phyloP scores from a whole-genome alignment of 1,140 invertebrate genomes.

The Megathymus violae region DNA sequence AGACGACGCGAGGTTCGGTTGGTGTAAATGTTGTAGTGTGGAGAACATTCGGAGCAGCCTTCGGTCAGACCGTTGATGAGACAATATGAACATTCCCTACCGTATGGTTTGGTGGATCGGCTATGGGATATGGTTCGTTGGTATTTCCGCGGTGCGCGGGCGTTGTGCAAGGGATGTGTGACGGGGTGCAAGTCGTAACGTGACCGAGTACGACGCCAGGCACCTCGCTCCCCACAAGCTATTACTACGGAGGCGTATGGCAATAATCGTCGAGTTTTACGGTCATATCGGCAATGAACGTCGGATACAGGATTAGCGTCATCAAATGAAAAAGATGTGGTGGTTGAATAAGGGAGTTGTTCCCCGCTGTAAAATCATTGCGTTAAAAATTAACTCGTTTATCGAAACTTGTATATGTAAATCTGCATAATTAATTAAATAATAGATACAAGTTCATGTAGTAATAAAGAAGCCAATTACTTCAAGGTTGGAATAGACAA shows the following conservation, averaged over 20 bases:
- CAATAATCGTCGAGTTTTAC: constrained; percentile 25
- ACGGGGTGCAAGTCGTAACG: constrained; percentile 19
- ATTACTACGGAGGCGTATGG: constrained; percentile 27
- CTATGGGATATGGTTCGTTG: constrained; percentile 7
- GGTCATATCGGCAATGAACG: constrained; percentile 23
- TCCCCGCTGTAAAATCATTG: constrained; percentile 49
- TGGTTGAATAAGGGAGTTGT: constrained; percentile 38
- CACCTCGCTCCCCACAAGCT: constrained; percentile 20
- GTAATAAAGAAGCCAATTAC: too few relatives aligned
- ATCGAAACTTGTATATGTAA: constrained; percentile 20
- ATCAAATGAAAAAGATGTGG: constrained; percentile 32
- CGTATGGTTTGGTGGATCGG: background rate
- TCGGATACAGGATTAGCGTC: constrained; percentile 24
- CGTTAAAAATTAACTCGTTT: constrained; percentile 31
- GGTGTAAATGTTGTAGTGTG: constrained; percentile 8
- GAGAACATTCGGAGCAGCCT: constrained; percentile 11
- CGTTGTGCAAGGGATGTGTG: constrained; percentile 8
- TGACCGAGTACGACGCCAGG: constrained; percentile 16
- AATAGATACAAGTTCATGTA: too few relatives aligned
- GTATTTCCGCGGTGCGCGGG: constrained; percentile 3
- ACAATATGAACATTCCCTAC: constrained; percentile 3
- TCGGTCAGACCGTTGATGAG: background rate
- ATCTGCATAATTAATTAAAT: constrained; percentile 49
- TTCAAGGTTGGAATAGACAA: too few relatives aligned
- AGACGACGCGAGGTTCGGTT: constrained; percentile 7